Conservation (phyloP, 2,888 invertebrate species). For the Tetragonula carbonaria region DNA sequence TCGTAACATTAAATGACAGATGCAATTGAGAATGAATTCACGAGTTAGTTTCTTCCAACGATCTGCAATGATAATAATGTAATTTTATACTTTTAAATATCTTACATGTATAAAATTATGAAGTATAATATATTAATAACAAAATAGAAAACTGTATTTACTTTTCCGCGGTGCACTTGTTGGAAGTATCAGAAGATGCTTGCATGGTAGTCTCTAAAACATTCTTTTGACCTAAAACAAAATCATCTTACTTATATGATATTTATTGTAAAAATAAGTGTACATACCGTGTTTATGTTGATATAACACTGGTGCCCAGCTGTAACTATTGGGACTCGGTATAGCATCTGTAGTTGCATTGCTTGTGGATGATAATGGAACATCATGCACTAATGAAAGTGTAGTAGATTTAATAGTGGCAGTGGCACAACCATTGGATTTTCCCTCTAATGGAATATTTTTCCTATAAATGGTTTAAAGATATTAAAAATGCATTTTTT, state of each 20-base stretch:
- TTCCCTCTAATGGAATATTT: constrained; percentile 66
- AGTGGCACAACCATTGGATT: constrained; percentile 54
- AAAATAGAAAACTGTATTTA: constrained; percentile 64
- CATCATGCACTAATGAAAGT: constrained; percentile 68
- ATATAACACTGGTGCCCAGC: constrained; percentile 79
- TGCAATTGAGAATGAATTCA: constrained; percentile 57
- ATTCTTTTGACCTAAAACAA: constrained; percentile 73
- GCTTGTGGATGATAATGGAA: constrained; percentile 65
- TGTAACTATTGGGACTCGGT: constrained; percentile 76
- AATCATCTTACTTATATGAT: neutral
- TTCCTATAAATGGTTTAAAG: constrained; percentile 63
- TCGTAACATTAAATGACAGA: constrained; percentile 47
- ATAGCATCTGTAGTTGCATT: constrained; percentile 67
- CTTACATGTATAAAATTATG: neutral
- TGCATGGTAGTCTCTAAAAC: constrained; percentile 65
- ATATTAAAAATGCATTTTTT: neutral
- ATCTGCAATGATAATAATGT: constrained; percentile 58
- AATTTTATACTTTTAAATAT: constrained; percentile 4
- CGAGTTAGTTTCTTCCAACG: constrained; percentile 65
- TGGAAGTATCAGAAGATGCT: constrained; percentile 67
- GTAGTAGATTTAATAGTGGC: constrained; percentile 65
- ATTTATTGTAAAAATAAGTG: constrained; percentile 1
- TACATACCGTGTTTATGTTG: constrained; percentile 78
- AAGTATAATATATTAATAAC: constrained; percentile 11
- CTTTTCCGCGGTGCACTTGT: constrained; percentile 73